Evolutionary conservation across 1,140 invertebrate species (phyloP).

Genomic region (Leptinotarsa undecemlineata): DNA sequence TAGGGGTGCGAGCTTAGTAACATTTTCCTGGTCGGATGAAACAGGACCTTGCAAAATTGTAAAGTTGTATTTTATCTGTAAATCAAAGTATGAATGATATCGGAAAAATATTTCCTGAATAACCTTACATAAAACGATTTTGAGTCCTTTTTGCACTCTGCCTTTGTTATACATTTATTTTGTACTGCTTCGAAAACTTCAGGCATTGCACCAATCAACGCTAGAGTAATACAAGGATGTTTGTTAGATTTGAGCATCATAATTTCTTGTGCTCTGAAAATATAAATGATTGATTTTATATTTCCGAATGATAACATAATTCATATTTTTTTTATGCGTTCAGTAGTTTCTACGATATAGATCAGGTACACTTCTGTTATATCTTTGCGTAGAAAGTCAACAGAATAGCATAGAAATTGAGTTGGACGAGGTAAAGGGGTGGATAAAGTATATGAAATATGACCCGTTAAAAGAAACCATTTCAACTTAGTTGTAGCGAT

Average conservation of each 20-base stretch:
- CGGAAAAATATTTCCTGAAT: not conserved
- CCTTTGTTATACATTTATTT: slow-evolving; percentile 78
- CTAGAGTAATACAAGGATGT: slow-evolving; percentile 76
- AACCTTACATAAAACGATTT: slow-evolving; percentile 77
- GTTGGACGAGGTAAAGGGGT: too few species aligned
- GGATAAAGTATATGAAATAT: too few species aligned
- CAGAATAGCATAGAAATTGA: too few species aligned
- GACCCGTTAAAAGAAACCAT: too few species aligned
- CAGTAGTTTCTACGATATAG: too few species aligned
- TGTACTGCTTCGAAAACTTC: slow-evolving; percentile 77
- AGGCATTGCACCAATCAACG: slow-evolving; percentile 78
- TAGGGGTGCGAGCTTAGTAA: slow-evolving; percentile 63
- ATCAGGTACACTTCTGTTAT: too few species aligned
- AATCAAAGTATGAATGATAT: slow-evolving; percentile 23
- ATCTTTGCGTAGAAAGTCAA: too few species aligned
- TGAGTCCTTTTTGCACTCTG: slow-evolving; percentile 80
- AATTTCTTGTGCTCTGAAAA: slow-evolving; percentile 69
- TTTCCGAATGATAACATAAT: too few species aligned
- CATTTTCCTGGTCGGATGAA: slow-evolving; percentile 61
- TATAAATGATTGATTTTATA: too few species aligned
- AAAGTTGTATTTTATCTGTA: slow-evolving; percentile 74
- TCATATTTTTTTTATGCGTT: too few species aligned
- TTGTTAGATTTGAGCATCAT: slow-evolving; percentile 72
- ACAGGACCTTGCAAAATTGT: slow-evolving; percentile 67
- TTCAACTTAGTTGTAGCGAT: too few species aligned